phyloP scores from a whole-genome alignment of 2,113 vertebrate genomes.

The Psammodynastes pulverulentus region DNA sequence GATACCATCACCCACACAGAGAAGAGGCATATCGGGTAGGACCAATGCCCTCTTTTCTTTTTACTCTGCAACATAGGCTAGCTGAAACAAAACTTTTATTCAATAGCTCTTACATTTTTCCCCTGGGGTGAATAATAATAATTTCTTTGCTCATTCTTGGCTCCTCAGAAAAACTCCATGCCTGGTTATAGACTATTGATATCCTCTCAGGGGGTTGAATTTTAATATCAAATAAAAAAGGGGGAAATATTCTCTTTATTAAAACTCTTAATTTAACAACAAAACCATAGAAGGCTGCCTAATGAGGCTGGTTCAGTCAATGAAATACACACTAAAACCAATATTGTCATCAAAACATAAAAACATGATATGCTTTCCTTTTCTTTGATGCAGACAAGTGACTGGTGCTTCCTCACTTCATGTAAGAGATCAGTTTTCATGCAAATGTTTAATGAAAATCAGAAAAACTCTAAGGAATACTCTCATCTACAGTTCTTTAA shows the following conservation, averaged over 20 bases:
- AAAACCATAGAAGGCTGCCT: background rate
- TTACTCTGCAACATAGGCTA: background rate
- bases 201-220: background rate
- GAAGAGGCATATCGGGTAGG: too few species aligned
- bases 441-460: background rate
- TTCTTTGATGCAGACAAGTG: too few species aligned
- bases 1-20: too few species aligned
- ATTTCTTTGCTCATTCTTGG: background rate
- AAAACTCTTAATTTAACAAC: constrained; percentile 11
- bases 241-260: constrained; percentile 29
- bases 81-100: background rate
- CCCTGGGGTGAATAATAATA: constrained; percentile 4
- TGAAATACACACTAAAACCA: constrained; percentile 7
- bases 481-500: background rate
- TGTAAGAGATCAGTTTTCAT: background rate
- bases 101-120: constrained; percentile 10
- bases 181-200: constrained; percentile 15
- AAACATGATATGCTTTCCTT: background rate
- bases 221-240: background rate
- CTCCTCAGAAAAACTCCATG: constrained; percentile 15
- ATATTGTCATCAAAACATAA: background rate
- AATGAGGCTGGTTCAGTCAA: background rate
- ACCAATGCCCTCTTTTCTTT: too few species aligned
- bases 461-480: background rate
- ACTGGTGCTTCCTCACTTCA: background rate